Conservation (phyloP, 2,113 vertebrate species). For the Bubo bubo region DNA sequence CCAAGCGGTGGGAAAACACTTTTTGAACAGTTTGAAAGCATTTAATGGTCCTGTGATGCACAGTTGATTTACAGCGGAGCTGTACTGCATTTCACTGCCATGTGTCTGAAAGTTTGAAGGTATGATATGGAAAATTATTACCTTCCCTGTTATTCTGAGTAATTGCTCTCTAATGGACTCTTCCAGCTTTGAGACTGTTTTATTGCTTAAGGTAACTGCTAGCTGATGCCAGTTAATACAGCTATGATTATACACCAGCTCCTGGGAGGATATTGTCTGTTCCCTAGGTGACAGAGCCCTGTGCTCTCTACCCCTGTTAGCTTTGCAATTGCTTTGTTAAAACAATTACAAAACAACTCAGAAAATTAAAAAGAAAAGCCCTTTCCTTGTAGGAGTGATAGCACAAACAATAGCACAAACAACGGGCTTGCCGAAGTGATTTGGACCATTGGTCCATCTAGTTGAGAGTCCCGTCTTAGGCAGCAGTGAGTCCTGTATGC, state of each 20-base stretch:
- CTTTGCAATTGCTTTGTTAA: neutral
- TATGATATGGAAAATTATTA: constrained; percentile 65
- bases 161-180: constrained; percentile 66
- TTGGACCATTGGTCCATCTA: neutral
- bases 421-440: neutral
- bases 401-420: neutral
- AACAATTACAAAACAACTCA: neutral
- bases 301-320: neutral
- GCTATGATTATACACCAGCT: neutral
- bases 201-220: constrained; percentile 53
- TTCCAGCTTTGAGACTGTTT: constrained; percentile 55
- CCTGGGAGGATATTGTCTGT: neutral
- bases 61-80: constrained; percentile 64
- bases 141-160: constrained; percentile 53
- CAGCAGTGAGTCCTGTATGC: neutral
- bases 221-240: constrained; percentile 22
- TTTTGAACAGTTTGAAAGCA: constrained; percentile 49
- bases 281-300: neutral
- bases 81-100: constrained; percentile 51
- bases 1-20: constrained; percentile 40
- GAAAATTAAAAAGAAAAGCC: neutral
- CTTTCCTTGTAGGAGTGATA: neutral
- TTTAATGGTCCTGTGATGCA: constrained; percentile 62
- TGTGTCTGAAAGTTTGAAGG: constrained; percentile 59
- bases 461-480: neutral